phyloP scores from a whole-genome alignment of 1,140 invertebrate genomes.

The Tetragonula clypearis region DNA sequence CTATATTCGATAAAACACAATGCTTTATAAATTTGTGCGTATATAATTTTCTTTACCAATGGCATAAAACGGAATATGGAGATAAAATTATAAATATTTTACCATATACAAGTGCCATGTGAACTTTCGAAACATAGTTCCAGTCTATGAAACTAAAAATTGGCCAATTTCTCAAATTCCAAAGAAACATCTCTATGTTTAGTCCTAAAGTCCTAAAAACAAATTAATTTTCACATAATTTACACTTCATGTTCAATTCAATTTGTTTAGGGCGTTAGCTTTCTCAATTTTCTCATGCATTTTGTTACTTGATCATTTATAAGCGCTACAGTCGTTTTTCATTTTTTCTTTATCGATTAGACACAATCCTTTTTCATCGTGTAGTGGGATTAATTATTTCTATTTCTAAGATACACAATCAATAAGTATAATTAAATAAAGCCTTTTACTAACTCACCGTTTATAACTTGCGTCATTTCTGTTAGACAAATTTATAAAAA shows the following conservation, averaged over 20 bases:
- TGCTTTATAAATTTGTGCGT: neutral
- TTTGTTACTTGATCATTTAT: neutral
- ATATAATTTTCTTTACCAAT: neutral
- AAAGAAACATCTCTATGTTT: neutral
- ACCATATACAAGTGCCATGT: conserved; percentile 31
- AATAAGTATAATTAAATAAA: neutral
- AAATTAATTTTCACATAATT: neutral
- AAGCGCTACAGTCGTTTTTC: neutral
- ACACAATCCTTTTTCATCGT: neutral
- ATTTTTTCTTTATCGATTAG: neutral
- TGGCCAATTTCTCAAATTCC: conserved; percentile 84
- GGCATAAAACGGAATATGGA: too few relatives aligned
- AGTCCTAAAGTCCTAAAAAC: neutral
- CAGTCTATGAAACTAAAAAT: conserved; percentile 84
- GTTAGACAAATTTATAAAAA: neutral
- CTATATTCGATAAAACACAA: conserved; percentile 66
- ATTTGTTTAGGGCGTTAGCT: neutral
- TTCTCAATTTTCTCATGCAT: neutral
- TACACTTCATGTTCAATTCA: neutral
- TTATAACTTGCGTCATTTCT: neutral
- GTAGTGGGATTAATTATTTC: neutral
- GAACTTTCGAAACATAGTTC: neutral
- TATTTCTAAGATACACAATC: neutral
- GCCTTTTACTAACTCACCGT: neutral
- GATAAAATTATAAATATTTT: neutral